Conservation (phyloP, 2,113 vertebrate genomes). For the Siniperca knerii region DNA sequence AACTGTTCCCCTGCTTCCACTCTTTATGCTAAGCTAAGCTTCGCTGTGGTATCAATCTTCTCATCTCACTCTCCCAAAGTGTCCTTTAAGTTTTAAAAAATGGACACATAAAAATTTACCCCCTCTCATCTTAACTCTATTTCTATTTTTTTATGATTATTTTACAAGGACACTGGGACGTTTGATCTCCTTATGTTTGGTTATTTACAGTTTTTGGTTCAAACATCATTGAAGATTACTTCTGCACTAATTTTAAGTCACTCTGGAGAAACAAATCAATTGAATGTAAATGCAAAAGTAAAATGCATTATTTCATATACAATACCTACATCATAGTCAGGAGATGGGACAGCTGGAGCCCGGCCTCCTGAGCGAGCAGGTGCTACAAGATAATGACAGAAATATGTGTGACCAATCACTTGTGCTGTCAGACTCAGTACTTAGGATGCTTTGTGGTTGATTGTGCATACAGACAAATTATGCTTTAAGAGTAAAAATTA, state of each 20-base stretch:
- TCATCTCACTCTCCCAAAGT: neutral
- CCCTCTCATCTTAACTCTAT: neutral
- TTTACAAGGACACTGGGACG: neutral
- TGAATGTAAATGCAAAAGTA: neutral
- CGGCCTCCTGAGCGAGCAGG: neutral
- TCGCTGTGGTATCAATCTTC: neutral
- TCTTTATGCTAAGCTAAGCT: neutral
- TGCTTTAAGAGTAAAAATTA: neutral
- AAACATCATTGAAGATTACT: neutral
- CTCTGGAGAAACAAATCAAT: neutral
- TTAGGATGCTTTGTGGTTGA: neutral
- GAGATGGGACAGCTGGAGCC: constrained; percentile 3
- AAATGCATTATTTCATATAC: neutral
- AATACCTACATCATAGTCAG: constrained; percentile 77
- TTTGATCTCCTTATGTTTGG: neutral
- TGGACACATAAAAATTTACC: neutral
- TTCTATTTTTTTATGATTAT: neutral
- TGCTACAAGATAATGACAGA: constrained; percentile 25
- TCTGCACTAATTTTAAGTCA: neutral
- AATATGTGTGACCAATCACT: neutral
- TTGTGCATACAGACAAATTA: neutral
- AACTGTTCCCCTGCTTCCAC: neutral
- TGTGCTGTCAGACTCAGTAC: neutral
- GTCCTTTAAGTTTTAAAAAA: neutral
- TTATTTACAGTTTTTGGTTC: neutral